Base-by-base conservation (phyloP, 2,113 vertebrate species). In the Hippolais icterina region DNA sequence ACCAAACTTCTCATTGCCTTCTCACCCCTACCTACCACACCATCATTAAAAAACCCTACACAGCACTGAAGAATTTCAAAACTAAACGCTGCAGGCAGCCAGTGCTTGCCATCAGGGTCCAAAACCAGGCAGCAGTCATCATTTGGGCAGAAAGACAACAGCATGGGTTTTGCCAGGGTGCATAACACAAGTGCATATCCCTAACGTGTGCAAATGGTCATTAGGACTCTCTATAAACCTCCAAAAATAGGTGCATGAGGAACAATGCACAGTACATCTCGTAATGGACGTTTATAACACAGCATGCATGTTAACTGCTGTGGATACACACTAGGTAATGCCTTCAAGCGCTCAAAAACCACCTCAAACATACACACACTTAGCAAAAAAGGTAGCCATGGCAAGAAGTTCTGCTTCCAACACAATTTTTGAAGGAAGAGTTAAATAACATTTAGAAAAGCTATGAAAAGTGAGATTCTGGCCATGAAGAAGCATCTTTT, bases 261-360 rank as follows among this genome's bases (percentile, higher is more conserved):
- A 93, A 37, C 31, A 60, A 54, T 0, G 0, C 11, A 29, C 22
- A 18, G 25, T 4, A 8, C 7, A 4, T 15, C 31, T 7, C 6
- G 1, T 5, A 85, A 56, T 1, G 15, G 37, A 52, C 7, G 3
- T 47, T 82, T 54, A 59, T 6, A 28, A 17, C 12, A 6, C 15
- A 21, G n/a, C 41, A 80, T 4, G 0, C 25, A 2, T 12, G 28
- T 27, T 35, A 77, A 41, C 54, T 42, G 59, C 47, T 23, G 10
- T 47, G 59, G 50, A 49, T 19, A 20, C 1, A 4, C 28, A 12
- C 9, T 11, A 37, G 10, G 76, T 39, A 90, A 65, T 0, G 1
- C 29, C 47, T 81, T 78, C 64, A 60, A 20, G 56, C 19, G 42
- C 44, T 63, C 53, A 50, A 60, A 94, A 78, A 86, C 6, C 60